Conservation (phyloP, 92 coral and sea anemone species). For the Actinernus sp. region DNA sequence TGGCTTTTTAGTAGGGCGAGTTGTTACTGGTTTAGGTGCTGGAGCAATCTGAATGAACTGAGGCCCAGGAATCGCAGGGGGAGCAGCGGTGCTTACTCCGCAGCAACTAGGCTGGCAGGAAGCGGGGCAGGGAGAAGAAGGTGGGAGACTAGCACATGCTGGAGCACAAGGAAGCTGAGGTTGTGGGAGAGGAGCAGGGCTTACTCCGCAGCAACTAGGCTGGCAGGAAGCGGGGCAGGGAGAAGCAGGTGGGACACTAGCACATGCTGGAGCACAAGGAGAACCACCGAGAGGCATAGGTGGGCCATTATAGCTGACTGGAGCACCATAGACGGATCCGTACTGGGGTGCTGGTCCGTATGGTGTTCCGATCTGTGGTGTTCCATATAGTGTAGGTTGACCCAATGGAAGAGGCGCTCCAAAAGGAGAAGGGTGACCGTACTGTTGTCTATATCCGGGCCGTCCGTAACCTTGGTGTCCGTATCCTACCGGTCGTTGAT, state of each 20-base stretch:
- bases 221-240: constrained; percentile 55
- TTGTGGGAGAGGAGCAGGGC: not conserved
- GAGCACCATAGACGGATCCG: constrained; percentile 38
- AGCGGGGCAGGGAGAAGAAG: constrained; percentile 39
- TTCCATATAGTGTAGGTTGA: constrained; percentile 7
- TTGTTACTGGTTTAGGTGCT: constrained; percentile 22
- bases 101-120: constrained; percentile 72
- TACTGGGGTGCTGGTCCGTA: constrained; percentile 18
- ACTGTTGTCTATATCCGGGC: too few relatives aligned
- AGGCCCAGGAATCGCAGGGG: constrained; percentile 9
- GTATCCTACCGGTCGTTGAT: constrained; percentile 2
- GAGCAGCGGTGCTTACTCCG: not conserved
- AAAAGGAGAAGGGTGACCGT: not conserved
- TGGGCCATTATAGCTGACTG: constrained; percentile 21
- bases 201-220: constrained; percentile 56
- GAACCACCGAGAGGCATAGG: constrained; percentile 12
- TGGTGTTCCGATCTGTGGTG: constrained; percentile 4
- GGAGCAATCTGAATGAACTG: constrained; percentile 22
- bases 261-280: constrained; percentile 40
- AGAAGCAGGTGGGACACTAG: constrained; percentile 19
- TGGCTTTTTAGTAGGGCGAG: constrained; percentile 6
- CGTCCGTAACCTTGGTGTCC: too few relatives aligned
- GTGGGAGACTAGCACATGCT: constrained; percentile 8
- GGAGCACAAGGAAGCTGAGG: constrained; percentile 19
- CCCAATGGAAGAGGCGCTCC: not conserved